Evolutionary conservation across 2,888 invertebrate species (phyloP).

Genomic region (Eurytoma californica): DNA sequence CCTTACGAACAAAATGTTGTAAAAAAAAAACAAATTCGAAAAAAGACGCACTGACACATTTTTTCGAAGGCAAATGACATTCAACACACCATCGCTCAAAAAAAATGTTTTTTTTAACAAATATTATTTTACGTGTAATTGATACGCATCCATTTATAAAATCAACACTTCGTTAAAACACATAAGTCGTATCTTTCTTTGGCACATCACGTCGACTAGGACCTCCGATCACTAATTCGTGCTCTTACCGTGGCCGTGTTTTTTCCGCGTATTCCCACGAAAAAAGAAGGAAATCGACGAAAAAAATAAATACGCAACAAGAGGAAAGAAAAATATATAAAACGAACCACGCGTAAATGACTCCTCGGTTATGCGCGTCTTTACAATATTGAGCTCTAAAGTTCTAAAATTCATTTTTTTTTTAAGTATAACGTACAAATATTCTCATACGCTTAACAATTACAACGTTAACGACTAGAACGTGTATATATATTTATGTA

Average conservation of each 20-base stretch:
- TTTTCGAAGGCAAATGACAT: conserved; percentile 43
- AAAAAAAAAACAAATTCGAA: not conserved
- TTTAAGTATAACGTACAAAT: conserved; percentile 63
- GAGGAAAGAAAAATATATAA: conserved; percentile 54
- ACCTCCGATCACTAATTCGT: conserved; percentile 36
- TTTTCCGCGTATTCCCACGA: conserved; percentile 45
- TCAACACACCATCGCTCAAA: conserved; percentile 42
- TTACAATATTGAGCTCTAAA: conserved; percentile 57
- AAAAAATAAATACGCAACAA: conserved; percentile 37
- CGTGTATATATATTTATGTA: conserved; percentile 47
- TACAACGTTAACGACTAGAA: conserved; percentile 60
- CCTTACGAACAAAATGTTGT: not conserved
- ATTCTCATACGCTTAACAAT: conserved; percentile 60
- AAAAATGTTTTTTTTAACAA: conserved; percentile 36
- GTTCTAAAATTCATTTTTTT: conserved; percentile 57
- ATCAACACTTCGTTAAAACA: conserved; percentile 62
- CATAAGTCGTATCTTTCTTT: conserved; percentile 65
- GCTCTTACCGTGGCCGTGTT: not conserved
- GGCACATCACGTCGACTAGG: conserved; percentile 66
- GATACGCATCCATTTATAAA: conserved; percentile 62
- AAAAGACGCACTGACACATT: conserved; percentile 9
- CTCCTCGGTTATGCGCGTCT: conserved; percentile 49
- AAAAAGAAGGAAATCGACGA: conserved; percentile 49
- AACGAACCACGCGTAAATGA: conserved; percentile 52
- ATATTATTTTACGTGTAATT: conserved; percentile 37